Percentiles rank a stretch among this genome's conserved stretches.
phyloP scores from a whole-genome alignment of 2,113 vertebrate genomes.

The Caranx ignobilis region DNA sequence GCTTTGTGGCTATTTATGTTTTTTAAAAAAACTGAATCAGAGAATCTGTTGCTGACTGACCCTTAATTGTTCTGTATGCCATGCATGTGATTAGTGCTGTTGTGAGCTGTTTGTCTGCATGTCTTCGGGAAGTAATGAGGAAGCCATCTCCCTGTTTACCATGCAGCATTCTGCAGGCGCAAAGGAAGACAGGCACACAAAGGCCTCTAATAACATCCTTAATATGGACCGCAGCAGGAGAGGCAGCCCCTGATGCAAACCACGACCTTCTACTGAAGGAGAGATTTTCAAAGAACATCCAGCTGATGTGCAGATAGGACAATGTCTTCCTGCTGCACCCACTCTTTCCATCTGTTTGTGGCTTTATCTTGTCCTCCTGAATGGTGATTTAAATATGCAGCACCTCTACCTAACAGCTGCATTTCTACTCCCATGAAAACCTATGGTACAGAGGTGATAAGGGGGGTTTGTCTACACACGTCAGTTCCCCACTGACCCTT shows the following conservation, averaged over 20 bases:
- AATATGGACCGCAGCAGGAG: conserved; percentile 64
- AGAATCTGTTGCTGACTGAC: conserved; percentile 39
- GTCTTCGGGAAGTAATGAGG: conserved; percentile 78
- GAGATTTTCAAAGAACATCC: conserved; percentile 56
- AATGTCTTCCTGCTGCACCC: conserved; percentile 18
- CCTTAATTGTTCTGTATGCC: conserved; percentile 52
- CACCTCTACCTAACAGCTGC: conserved; percentile 15
- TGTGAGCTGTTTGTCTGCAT: conserved; percentile 61
- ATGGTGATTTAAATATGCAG: conserved; percentile 35
- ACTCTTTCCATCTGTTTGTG: conserved; percentile 18
- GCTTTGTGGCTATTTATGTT: conserved; percentile 49
- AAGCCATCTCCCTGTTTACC: conserved; percentile 73
- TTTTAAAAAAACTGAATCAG: conserved; percentile 30
- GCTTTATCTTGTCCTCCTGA: conserved; percentile 3
- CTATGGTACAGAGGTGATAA: conserved; percentile 49
- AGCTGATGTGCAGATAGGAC: conserved; percentile 27
- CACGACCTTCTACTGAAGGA: conserved; percentile 64
- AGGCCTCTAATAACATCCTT: conserved; percentile 70
- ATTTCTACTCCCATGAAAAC: conserved; percentile 18
- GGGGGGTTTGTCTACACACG: conserved; percentile 40
- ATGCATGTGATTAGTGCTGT: conserved; percentile 48
- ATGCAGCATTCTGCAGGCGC: conserved; percentile 62
- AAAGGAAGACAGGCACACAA: conserved; percentile 64
- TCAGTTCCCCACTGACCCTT: conserved; percentile 45
- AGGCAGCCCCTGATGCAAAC: conserved; percentile 51